These are phyloP conservation scores for Hermatobates lingyangjiaoensis DNA, from an alignment of 1,140 invertebrate species.

Conservation along the genomic window DNA sequence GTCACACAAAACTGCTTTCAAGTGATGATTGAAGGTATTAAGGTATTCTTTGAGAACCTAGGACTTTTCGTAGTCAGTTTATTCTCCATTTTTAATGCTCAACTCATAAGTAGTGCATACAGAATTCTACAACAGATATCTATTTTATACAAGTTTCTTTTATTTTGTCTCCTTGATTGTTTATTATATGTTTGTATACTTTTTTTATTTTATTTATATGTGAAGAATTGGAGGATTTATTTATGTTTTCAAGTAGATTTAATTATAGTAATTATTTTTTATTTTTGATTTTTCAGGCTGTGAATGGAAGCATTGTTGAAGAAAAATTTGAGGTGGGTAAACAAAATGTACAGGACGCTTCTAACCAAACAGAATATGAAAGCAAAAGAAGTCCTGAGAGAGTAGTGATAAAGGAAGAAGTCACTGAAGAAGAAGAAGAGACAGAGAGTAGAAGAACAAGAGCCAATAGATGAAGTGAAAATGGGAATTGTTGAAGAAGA, in stretches of 20 bases:
- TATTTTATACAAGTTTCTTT: too few species aligned
- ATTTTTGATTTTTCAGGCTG: not conserved
- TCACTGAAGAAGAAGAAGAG: constrained; percentile 11
- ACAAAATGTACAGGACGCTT: constrained; percentile 45
- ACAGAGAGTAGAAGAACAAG: constrained; percentile 11
- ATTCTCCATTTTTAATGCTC: too few species aligned
- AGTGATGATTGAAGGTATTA: too few species aligned
- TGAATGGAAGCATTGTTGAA: constrained; percentile 18
- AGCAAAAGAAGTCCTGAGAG: constrained; percentile 2
- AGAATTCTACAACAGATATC: too few species aligned
- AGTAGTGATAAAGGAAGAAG: constrained; percentile 6
- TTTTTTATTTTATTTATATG: not conserved
- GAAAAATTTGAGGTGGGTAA: not conserved
- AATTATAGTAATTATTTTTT: not conserved
- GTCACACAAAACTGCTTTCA: too few species aligned
- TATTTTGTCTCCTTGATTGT: not conserved
- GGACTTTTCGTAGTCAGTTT: too few species aligned
- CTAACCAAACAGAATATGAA: constrained; percentile 47
- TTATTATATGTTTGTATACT: not conserved
- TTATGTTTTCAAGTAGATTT: not conserved
- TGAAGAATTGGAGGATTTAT: not conserved
- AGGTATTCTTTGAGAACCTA: too few species aligned
- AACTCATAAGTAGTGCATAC: too few species aligned
- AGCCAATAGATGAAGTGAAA: too few species aligned
- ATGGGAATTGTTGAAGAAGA: not conserved